These are phyloP conservation scores for Channa maculata DNA, from an alignment of 2,113 vertebrate genomes.

Conservation along the genomic window DNA sequence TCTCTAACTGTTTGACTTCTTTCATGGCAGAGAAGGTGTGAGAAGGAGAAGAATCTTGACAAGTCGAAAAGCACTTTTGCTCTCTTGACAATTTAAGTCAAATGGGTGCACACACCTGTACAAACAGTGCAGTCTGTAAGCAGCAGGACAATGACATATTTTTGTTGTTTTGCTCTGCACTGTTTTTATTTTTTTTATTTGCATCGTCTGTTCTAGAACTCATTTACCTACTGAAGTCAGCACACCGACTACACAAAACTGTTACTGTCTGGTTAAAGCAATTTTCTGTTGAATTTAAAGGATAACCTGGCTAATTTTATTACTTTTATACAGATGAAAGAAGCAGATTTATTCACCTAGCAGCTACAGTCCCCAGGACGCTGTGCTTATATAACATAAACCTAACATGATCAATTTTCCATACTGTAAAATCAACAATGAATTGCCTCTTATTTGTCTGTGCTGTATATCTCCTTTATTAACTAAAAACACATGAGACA, in stretches of 20 bases:
- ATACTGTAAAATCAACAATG: no score
- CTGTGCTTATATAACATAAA: no score
- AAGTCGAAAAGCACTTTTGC: constrained; percentile 33
- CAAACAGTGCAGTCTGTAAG: constrained; percentile 15
- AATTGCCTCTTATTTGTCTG: no score
- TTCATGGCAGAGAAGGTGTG: constrained; percentile 28
- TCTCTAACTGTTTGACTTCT: constrained; percentile 49
- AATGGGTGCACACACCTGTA: constrained; percentile 22
- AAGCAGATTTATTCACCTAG: no score
- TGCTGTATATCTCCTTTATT: no score
- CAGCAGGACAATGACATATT: background rate
- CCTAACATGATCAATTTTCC: no score
- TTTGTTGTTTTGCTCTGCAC: constrained; percentile 11
- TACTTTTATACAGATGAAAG: no score
- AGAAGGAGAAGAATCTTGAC: constrained; percentile 35
- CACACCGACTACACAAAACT: constrained; percentile 18
- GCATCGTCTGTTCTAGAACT: background rate
- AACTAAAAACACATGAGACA: no score
- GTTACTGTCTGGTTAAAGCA: constrained; percentile 1
- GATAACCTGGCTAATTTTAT: no score
- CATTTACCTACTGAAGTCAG: background rate
- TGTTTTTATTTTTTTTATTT: constrained; percentile 27
- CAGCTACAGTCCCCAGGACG: no score
- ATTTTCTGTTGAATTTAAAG: background rate
- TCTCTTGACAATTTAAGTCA: constrained; percentile 42